phyloP scores from a whole-genome alignment of 2,797 vertebrate genomes.

The Chelmon rostratus region DNA sequence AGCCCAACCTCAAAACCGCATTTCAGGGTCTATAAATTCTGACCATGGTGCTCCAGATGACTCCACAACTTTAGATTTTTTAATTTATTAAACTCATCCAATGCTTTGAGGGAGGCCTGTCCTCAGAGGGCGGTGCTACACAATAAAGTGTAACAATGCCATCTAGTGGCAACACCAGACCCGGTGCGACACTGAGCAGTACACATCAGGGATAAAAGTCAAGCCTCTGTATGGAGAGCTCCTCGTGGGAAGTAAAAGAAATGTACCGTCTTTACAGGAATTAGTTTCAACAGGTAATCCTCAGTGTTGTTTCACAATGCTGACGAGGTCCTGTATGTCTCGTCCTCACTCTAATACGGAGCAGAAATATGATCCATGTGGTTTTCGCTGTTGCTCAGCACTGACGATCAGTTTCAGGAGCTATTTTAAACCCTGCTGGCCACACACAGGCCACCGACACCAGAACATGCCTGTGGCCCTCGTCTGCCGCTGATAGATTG shows the following conservation, averaged over 20 bases:
- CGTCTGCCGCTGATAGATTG: constrained; percentile 42
- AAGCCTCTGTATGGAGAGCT: not conserved
- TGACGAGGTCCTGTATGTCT: constrained; percentile 36
- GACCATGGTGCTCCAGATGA: constrained; percentile 43
- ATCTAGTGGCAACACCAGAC: constrained; percentile 73
- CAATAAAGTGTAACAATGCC: constrained; percentile 75
- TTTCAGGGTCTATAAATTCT: constrained; percentile 58
- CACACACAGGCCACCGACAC: constrained; percentile 46
- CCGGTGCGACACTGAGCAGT: not conserved
- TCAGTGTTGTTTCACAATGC: constrained; percentile 20
- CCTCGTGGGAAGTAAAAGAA: not conserved
- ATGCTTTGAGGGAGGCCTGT: constrained; percentile 39
- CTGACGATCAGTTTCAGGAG: constrained; percentile 63
- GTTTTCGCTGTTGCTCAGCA: constrained; percentile 64
- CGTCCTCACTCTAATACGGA: constrained; percentile 42
- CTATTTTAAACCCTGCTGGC: constrained; percentile 77
- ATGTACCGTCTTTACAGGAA: not conserved
- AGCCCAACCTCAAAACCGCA: constrained; percentile 42
- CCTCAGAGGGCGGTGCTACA: constrained; percentile 22
- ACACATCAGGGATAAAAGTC: not conserved
- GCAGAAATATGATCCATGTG: constrained; percentile 65
- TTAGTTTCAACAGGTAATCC: constrained; percentile 5
- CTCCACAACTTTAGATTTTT: constrained; percentile 41
- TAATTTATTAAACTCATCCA: constrained; percentile 39
- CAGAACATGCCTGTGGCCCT: constrained; percentile 33